A percentile compares a stretch with the other conserved stretches of the same genome.
These are phyloP conservation scores for Conus canariensis DNA, from an alignment of 2,888 invertebrate species.

Conservation along the genomic window DNA sequence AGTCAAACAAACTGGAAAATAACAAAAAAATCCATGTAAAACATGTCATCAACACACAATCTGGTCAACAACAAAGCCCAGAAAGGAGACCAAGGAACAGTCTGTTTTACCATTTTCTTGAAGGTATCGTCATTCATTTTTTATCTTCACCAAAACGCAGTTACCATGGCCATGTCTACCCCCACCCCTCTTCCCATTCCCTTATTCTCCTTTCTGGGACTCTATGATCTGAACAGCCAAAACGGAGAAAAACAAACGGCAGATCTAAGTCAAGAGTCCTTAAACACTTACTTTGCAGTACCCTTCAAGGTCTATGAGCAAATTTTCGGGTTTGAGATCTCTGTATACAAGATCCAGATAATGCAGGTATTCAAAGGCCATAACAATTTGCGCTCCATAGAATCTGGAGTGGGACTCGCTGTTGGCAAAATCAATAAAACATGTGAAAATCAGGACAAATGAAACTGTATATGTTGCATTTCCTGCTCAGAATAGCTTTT, in stretches of 20 bases:
- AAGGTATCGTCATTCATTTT: background rate
- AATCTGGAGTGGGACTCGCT: constrained; percentile 99
- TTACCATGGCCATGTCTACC: background rate
- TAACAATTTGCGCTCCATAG: constrained; percentile 99
- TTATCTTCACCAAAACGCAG: background rate
- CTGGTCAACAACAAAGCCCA: constrained; percentile 35
- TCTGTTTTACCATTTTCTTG: background rate
- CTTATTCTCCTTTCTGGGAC: constrained; percentile 10
- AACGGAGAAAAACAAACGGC: constrained; percentile 21
- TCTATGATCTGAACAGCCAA: constrained; percentile 30
- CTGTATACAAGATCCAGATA: constrained; percentile 99
- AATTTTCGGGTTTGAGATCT: constrained; percentile 98
- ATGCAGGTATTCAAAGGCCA: constrained; percentile 99
- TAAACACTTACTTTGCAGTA: constrained; percentile 77
- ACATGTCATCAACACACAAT: constrained; percentile 42
- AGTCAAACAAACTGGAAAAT: constrained; percentile 40
- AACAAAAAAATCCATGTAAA: constrained; percentile 20
- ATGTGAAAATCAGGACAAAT: constrained; percentile 39
- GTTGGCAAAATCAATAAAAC: constrained; percentile 78
- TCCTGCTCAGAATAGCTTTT: background rate
- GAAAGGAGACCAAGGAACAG: constrained; percentile 24
- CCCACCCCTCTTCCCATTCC: background rate
- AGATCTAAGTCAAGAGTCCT: constrained; percentile 33
- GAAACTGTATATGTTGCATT: background rate
- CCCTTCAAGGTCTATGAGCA: constrained; percentile 91